Conservation (phyloP, 1,140 invertebrate species). For the Sarcophaga peregrina region DNA sequence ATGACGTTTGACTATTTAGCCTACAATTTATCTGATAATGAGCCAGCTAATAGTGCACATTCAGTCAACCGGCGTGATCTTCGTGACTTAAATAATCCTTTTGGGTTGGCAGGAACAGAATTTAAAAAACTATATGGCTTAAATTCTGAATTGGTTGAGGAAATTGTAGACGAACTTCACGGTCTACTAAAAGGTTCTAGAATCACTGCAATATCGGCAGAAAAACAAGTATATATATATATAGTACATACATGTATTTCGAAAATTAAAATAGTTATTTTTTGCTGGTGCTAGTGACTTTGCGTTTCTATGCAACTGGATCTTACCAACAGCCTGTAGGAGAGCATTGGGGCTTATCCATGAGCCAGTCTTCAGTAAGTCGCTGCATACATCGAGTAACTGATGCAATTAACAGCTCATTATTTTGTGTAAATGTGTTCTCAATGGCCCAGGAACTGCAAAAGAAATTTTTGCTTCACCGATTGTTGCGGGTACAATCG, state of each 20-base stretch:
- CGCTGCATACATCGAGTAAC: background rate
- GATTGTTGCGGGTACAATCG: background rate
- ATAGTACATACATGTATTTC: background rate
- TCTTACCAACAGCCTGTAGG: background rate
- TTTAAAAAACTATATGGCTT: conserved; percentile 6
- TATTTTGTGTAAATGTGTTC: background rate
- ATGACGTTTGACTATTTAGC: too few species aligned
- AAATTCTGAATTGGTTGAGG: background rate
- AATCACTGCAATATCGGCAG: background rate
- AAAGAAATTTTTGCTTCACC: background rate
- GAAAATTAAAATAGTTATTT: background rate
- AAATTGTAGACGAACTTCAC: background rate
- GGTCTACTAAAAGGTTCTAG: background rate
- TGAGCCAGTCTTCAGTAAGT: background rate
- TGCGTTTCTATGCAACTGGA: background rate
- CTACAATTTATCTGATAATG: too few species aligned
- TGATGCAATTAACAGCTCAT: background rate
- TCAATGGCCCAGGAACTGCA: background rate
- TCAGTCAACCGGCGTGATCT: conserved; percentile 49
- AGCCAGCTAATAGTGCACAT: too few species aligned
- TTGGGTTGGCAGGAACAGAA: background rate
- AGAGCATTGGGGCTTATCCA: background rate
- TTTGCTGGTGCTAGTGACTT: background rate
- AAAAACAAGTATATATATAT: background rate
- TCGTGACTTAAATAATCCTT: background rate